A percentile compares a stretch with the other conserved stretches of the same genome.
These are phyloP conservation scores for Pseudomyrmex flavicornis DNA, from an alignment of 1,140 invertebrate species.

Conservation along the genomic window DNA sequence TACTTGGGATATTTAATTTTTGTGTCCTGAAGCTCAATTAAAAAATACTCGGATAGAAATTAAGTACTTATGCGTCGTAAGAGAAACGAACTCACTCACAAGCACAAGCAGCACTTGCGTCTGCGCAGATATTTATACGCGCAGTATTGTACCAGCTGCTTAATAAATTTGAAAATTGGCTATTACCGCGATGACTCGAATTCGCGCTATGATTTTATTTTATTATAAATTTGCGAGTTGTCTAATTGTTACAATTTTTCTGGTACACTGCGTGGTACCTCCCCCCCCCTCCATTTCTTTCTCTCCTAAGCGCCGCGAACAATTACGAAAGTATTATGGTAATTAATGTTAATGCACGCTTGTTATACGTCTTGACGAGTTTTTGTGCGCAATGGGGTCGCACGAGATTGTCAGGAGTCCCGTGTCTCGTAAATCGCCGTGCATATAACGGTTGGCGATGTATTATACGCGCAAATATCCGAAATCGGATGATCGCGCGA, in stretches of 20 bases:
- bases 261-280: not conserved
- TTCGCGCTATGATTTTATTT: not conserved
- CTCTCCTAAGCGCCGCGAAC: slow-evolving; percentile 14
- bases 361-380: slow-evolving; percentile 40
- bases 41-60: too few relatives aligned
- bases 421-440: slow-evolving; percentile 43
- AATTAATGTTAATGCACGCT: slow-evolving; percentile 47
- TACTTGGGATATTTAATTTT: too few relatives aligned
- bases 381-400: slow-evolving; percentile 42
- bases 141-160: too few relatives aligned
- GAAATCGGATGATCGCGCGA: slow-evolving; percentile 62
- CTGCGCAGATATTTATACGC: too few relatives aligned
- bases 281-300: not conserved
- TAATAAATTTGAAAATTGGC: not conserved
- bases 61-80: too few relatives aligned
- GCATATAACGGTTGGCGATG: slow-evolving; percentile 50
- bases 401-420: slow-evolving; percentile 32
- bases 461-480: slow-evolving; percentile 57
- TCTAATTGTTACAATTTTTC: slow-evolving; percentile 40
- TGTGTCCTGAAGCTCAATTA: too few relatives aligned
- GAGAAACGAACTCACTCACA: too few relatives aligned
- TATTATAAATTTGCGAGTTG: not conserved
- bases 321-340: slow-evolving; percentile 46
- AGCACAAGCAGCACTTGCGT: too few relatives aligned
- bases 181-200: not conserved